phyloP scores from a whole-genome alignment of 2,888 invertebrate species.

The Lomographa bimaculata region DNA sequence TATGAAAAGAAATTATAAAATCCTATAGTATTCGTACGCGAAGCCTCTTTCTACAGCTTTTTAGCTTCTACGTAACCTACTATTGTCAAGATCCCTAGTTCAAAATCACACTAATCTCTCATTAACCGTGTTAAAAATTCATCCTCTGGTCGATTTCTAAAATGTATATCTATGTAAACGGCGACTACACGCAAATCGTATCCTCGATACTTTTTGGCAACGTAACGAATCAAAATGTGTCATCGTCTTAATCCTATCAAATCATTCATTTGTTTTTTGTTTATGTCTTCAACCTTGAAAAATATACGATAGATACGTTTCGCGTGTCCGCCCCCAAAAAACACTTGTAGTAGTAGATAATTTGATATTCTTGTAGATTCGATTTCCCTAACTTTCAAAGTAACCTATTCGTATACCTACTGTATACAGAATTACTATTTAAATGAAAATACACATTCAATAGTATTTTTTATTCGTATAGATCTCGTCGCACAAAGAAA shows the following conservation, averaged over 20 bases:
- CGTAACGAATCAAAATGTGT: no score
- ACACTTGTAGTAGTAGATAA: no score
- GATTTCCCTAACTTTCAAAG: background rate
- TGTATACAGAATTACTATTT: constrained; percentile 19
- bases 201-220: background rate
- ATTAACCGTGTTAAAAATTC: constrained; percentile 29
- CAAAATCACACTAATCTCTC: constrained; percentile 45
- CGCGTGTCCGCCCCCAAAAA: constrained; percentile 3
- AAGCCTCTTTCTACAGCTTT: constrained; percentile 72
- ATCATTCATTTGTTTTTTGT: no score
- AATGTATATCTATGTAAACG: constrained; percentile 8
- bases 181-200: constrained; percentile 4
- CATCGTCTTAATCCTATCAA: no score
- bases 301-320: constrained; percentile 3
- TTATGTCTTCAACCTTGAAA: no score
- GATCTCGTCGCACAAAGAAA: constrained; percentile 30
- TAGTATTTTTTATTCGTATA: constrained; percentile 27
- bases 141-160: constrained; percentile 16
- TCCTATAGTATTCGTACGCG: constrained; percentile 44
- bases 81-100: constrained; percentile 78
- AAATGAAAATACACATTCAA: constrained; percentile 30
- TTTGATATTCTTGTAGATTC: background rate
- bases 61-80: constrained; percentile 77
- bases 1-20: no score
- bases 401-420: constrained; percentile 15